Evolutionary conservation across 2,113 vertebrate genomes (phyloP).

Genomic region (Turnix velox): DNA sequence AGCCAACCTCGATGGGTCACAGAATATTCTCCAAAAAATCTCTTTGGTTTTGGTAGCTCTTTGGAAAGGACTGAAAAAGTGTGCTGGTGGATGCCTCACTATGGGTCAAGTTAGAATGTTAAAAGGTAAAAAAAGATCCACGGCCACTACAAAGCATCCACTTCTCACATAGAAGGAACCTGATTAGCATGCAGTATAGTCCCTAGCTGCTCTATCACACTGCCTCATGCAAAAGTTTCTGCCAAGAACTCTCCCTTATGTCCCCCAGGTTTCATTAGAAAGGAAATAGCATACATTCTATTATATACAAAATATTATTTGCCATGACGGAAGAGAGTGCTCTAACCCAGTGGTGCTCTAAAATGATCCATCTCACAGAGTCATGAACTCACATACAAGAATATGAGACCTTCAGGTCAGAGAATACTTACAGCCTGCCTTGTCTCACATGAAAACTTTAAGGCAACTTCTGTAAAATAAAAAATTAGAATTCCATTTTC

Average conservation of each 20-base stretch:
- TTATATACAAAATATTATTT: neutral
- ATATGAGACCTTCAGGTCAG: neutral
- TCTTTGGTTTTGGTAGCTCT: slow-evolving; percentile 4
- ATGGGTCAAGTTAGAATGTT: slow-evolving; percentile 14
- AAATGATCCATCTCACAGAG: neutral
- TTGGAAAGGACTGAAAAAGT: slow-evolving; percentile 34
- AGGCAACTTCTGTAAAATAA: neutral
- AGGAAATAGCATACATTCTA: neutral
- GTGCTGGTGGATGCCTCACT: neutral
- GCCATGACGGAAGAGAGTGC: neutral
- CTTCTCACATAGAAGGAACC: slow-evolving; percentile 1
- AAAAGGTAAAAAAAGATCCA: slow-evolving; percentile 6
- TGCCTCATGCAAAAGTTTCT: neutral
- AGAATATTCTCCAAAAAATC: slow-evolving; percentile 23
- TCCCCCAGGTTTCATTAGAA: neutral
- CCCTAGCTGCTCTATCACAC: neutral
- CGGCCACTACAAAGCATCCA: slow-evolving; percentile 6
- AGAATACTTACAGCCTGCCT: neutral
- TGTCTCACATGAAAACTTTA: neutral
- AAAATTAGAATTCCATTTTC: neutral
- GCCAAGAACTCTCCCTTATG: neutral
- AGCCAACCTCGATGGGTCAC: slow-evolving; percentile 18
- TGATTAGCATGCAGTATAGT: slow-evolving; percentile 24
- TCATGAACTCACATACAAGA: neutral
- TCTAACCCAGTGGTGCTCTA: neutral